Evolutionary conservation across 2,888 invertebrate genomes (phyloP), one percentile per base, ranked within the genome.

Genomic region (Epirrita christyi): DNA sequence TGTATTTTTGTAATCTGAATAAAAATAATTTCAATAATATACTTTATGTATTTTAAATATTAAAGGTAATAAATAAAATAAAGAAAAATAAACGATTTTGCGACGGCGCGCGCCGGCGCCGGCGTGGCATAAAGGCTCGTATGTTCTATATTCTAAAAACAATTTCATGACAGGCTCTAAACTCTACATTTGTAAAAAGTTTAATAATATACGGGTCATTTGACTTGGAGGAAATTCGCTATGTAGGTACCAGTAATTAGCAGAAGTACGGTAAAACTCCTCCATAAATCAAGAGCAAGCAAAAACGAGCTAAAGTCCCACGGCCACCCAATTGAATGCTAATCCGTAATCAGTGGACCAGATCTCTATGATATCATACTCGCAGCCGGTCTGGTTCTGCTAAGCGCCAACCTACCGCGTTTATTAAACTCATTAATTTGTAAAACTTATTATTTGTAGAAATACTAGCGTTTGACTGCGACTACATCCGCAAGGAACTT

Each of bases 331-430:
- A 68, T 68, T 68, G 49, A 64, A 68, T 64, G 68, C 67, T 72
- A 67, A 67, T 62, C 43, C 47, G 53, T 69, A 74, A 80, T 81
- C 78, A 72, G 61, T 68, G 67, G 68, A 75, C 74, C 76, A 75
- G 76, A 80, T 83, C 78, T 75, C 71, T 68, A 75, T 84, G 85
- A 86, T 83, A 85, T 85, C 80, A 83, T 76, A 72, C 72, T 68
- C 64, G 57, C 68, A 70, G 66, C 76, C 75, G 72, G 78, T 68
- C 21, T 4, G 15, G 52, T 34, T 46, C 21, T 15, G 7, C n/a
- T 42, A 43, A 40, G 38, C 11, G 38, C 6, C 38, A n/a, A n/a
- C n/a, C n/a, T n/a, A n/a, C n/a, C n/a, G n/a, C n/a, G n/a, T n/a
- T n/a, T 6, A 8, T 7, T 38, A 8, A 38, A 8, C 14, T 14